Evolutionary conservation across 1,140 invertebrate species (phyloP).

Genomic region (Latrodectus geometricus): DNA sequence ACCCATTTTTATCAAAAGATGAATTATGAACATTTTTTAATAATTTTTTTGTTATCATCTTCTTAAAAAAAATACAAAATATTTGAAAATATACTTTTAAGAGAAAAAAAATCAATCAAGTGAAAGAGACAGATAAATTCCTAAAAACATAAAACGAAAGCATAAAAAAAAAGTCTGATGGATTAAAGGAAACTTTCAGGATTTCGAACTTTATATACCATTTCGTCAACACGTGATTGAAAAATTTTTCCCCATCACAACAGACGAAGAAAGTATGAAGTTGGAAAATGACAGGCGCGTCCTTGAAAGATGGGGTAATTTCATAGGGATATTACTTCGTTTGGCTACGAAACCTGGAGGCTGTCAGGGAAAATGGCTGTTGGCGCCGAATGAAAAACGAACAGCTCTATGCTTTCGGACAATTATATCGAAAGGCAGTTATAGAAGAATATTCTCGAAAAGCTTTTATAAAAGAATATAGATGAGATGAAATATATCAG

Average conservation of each 20-base stretch:
- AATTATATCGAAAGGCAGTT: no score
- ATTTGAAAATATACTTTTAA: no score
- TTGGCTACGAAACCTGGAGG: neutral
- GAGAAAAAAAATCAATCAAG: neutral
- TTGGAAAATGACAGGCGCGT: neutral
- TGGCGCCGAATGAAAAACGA: neutral
- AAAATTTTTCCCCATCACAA: neutral
- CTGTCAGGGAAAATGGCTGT: neutral
- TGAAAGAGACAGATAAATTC: neutral
- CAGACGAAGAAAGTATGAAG: neutral
- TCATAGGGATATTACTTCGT: neutral
- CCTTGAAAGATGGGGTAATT: neutral
- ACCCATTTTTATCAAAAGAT: no score
- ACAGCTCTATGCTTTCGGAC: neutral
- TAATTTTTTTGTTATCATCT: no score
- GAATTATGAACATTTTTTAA: no score
- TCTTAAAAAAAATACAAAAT: no score
- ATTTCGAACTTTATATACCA: neutral
- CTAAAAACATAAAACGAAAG: neutral
- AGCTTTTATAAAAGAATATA: no score
- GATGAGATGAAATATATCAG: no score
- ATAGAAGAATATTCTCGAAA: no score
- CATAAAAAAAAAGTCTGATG: neutral
- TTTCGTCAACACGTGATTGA: neutral
- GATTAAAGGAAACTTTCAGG: neutral